phyloP scores from a whole-genome alignment of 2,797 vertebrate genomes.

The Sebastes glaucus region DNA sequence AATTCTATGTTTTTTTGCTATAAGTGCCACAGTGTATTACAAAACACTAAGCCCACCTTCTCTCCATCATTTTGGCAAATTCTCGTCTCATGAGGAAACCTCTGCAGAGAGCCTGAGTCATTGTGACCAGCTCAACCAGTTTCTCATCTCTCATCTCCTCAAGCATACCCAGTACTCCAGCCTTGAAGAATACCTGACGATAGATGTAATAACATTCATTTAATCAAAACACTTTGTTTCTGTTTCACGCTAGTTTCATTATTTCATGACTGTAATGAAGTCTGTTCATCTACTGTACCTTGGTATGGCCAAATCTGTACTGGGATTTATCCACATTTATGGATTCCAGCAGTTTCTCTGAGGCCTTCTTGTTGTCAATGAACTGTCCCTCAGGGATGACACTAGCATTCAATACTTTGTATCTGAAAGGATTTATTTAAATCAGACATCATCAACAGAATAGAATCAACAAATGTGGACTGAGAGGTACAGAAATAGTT shows the following conservation, averaged over 20 bases:
- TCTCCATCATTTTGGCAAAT: conserved; percentile 86
- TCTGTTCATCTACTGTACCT: conserved; percentile 70
- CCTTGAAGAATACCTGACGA: conserved; percentile 89
- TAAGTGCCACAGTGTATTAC: neutral
- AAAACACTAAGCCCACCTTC: conserved; percentile 76
- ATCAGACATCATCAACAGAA: neutral
- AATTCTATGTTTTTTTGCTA: neutral
- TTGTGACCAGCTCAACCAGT: conserved; percentile 85
- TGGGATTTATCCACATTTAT: conserved; percentile 88
- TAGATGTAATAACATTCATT: neutral
- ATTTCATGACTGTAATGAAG: neutral
- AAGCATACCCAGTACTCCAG: conserved; percentile 84
- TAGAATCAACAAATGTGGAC: neutral
- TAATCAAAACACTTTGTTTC: neutral
- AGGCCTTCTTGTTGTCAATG: conserved; percentile 92
- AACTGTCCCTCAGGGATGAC: conserved; percentile 91
- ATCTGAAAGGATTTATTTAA: conserved; percentile 67
- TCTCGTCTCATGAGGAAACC: conserved; percentile 86
- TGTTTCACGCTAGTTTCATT: neutral
- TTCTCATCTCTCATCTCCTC: conserved; percentile 92
- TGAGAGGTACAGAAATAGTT: neutral
- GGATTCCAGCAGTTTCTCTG: conserved; percentile 89
- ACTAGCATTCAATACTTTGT: conserved; percentile 90
- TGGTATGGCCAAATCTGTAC: conserved; percentile 91
- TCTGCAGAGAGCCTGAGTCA: conserved; percentile 86